Evolutionary conservation across 2,888 invertebrate species (phyloP).

Genomic region (Neria commutata): DNA sequence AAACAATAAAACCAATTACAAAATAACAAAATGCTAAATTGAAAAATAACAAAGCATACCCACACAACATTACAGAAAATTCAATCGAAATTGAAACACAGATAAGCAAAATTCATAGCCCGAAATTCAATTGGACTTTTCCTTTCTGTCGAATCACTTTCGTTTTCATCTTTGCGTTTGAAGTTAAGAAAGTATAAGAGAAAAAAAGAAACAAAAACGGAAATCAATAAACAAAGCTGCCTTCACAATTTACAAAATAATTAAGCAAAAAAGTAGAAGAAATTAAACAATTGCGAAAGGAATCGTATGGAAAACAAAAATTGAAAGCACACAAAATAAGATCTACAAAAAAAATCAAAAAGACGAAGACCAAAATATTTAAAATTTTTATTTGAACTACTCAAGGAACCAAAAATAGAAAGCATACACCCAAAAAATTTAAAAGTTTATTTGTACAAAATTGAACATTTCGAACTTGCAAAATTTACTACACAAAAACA

Average conservation of each 20-base stretch:
- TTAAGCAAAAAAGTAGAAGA: slow-evolving; percentile 41
- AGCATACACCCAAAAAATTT: slow-evolving; percentile 15
- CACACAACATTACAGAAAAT: slow-evolving; percentile 31
- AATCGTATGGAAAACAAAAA: slow-evolving; percentile 20
- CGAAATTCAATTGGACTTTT: slow-evolving; percentile 13
- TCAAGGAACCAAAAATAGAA: slow-evolving; percentile 4
- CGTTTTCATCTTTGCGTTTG: neutral
- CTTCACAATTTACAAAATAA: slow-evolving; percentile 57
- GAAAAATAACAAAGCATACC: slow-evolving; percentile 41
- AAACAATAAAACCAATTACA: slow-evolving; percentile 26
- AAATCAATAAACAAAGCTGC: slow-evolving; percentile 61
- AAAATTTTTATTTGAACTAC: slow-evolving; percentile 1
- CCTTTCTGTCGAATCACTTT: neutral
- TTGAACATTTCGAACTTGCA: slow-evolving; percentile 12
- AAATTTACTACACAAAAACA: neutral
- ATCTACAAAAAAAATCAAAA: slow-evolving; percentile 29
- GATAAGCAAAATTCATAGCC: slow-evolving; percentile 27
- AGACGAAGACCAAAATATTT: slow-evolving; percentile 23
- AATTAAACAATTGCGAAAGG: slow-evolving; percentile 38
- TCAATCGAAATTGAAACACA: slow-evolving; percentile 19
- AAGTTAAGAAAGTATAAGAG: slow-evolving; percentile 4
- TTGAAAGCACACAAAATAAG: slow-evolving; percentile 18
- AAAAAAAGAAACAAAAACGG: slow-evolving; percentile 49
- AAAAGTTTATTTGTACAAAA: slow-evolving; percentile 30
- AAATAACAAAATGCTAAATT: slow-evolving; percentile 26